Conservation (phyloP, 2,888 invertebrate species). For the Monoplex corrugatus region DNA sequence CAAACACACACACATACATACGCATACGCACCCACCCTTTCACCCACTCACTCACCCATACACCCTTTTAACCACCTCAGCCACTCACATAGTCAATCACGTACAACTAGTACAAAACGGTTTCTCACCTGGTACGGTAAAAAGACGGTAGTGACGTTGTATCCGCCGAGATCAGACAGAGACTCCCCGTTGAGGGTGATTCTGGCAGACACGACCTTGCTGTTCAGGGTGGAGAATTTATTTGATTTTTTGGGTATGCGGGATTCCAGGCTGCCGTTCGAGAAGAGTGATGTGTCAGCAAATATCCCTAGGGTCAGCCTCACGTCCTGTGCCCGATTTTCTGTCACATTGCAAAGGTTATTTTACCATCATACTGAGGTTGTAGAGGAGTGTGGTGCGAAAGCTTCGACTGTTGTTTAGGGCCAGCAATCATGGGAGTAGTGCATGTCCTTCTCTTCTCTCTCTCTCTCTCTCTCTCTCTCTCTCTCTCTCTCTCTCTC, state of each 20-base stretch:
- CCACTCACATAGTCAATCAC: background rate
- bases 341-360: background rate
- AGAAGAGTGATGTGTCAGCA: constrained; percentile 29
- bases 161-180: constrained; percentile 58
- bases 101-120: no score
- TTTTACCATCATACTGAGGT: no score
- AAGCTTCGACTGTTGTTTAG: no score
- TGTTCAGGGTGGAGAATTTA: background rate
- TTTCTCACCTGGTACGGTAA: constrained; percentile 52
- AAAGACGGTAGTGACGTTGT: constrained; percentile 63
- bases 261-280: constrained; percentile 10
- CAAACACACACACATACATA: no score
- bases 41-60: no score
- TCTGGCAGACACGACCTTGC: constrained; percentile 36
- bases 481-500: no score
- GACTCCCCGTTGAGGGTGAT: constrained; percentile 50
- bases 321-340: background rate
- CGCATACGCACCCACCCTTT: no score
- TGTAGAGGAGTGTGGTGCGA: no score
- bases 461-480: no score
- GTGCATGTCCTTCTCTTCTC: no score
- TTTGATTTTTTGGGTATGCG: background rate
- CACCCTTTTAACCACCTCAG: background rate
- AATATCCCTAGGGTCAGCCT: constrained; percentile 23
- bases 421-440: no score